These are phyloP conservation scores for Scaptomyza parva DNA, from an alignment of 2,888 invertebrate genomes.

Conservation along the genomic window DNA sequence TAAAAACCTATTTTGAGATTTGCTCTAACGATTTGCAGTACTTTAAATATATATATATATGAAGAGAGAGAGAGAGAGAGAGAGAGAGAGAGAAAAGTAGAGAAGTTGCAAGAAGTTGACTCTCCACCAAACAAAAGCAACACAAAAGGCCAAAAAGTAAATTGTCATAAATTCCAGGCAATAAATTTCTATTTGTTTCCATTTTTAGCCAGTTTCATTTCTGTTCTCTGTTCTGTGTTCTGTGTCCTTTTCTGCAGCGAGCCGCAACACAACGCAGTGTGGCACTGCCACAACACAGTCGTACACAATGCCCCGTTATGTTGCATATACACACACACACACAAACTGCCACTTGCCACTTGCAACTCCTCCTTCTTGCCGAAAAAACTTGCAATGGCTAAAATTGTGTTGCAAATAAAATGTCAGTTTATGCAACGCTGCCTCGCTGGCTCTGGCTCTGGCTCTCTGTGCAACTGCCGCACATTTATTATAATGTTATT, in stretches of 20 bases:
- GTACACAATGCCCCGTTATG: slow-evolving; percentile 40
- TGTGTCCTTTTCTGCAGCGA: slow-evolving; percentile 17
- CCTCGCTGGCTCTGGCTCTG: too few relatives aligned
- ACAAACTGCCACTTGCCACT: too few relatives aligned
- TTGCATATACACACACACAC: slow-evolving; percentile 10
- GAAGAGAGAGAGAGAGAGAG: too few relatives aligned
- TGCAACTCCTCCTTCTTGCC: neutral
- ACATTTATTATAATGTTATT: slow-evolving; percentile 59
- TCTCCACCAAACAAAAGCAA: too few relatives aligned
- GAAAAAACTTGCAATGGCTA: slow-evolving; percentile 4
- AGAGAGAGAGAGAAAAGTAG: slow-evolving; percentile 5
- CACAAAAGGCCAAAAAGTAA: slow-evolving; percentile 45
- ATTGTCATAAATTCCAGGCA: slow-evolving; percentile 82
- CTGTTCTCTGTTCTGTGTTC: slow-evolving; percentile 4
- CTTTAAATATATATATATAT: too few relatives aligned
- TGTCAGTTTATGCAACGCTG: slow-evolving; percentile 48
- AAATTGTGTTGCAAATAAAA: slow-evolving; percentile 43
- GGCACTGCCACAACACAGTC: slow-evolving; percentile 21
- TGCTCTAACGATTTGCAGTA: neutral
- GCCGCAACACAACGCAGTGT: slow-evolving; percentile 27
- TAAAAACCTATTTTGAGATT: slow-evolving; percentile 11
- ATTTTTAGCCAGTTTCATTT: slow-evolving; percentile 56
- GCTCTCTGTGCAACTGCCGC: slow-evolving; percentile 33
- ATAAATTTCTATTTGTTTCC: slow-evolving; percentile 83
- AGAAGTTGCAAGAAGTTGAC: slow-evolving; percentile 11